Evolutionary conservation across 53 echinoderm and acorn worm species (phyloP).

Genomic region (Pentamera pediparva): DNA sequence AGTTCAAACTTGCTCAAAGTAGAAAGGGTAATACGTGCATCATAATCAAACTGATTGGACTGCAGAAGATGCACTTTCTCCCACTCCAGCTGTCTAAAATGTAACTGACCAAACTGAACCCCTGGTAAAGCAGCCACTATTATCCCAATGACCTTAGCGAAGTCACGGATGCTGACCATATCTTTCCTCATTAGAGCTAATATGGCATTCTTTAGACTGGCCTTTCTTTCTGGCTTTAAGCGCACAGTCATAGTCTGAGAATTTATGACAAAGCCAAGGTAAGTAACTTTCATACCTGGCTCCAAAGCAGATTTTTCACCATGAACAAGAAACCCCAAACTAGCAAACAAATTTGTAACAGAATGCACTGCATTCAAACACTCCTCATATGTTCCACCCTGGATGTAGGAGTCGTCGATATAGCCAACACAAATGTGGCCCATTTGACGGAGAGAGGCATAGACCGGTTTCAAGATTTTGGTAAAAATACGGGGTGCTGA

Average conservation of each 20-base stretch:
- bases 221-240: neutral
- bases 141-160: neutral
- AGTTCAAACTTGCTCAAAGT: conserved; percentile 20
- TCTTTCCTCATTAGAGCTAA: neutral
- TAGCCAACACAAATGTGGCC: conserved; percentile 30
- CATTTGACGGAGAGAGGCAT: neutral
- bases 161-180: neutral
- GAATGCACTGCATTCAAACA: neutral
- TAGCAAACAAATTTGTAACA: neutral
- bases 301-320: conserved; percentile 21
- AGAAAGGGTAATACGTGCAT: conserved; percentile 38
- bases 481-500: conserved; percentile 40
- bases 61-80: neutral
- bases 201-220: neutral
- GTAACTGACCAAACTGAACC: neutral
- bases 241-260: conserved; percentile 28
- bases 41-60: neutral
- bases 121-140: neutral
- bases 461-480: conserved; percentile 42
- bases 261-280: conserved; percentile 24
- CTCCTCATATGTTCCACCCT: conserved; percentile 21
- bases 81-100: neutral
- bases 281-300: conserved; percentile 17
- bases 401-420: conserved; percentile 36
- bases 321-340: conserved; percentile 27